Evolutionary conservation across 2,113 vertebrate species (phyloP), one percentile per base, ranked within the genome.

Genomic region (Antigone vipio): DNA sequence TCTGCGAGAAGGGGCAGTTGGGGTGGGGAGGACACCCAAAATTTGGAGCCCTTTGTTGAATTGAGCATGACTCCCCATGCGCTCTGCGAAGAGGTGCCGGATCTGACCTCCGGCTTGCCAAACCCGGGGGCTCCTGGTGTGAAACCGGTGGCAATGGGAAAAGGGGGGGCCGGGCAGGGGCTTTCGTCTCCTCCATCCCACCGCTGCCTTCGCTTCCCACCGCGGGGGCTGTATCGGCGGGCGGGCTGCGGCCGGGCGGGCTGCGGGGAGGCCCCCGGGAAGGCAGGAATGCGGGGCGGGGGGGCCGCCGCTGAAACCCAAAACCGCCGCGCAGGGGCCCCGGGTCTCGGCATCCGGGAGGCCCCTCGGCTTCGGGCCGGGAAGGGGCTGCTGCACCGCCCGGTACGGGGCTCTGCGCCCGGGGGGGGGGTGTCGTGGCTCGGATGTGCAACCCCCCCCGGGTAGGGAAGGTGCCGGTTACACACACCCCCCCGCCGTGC

Each of bases 11-110:
- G 34, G 13, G 4, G 32, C 1, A 12, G 9, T 10, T 20, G 49
- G 6, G 27, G 4, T 16, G 18, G 23, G 5, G 9, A 8, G 2
- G 22, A 26, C 11, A 29, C 22, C 24, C 34, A 7, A 53, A 45
- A 63, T 29, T 49, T 15, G 47, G 27, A 49, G 27, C 16, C 4
- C 1, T 5, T 66, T 32, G 60, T 66, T 32, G 60, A 49, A 29
- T 0, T 3, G 34, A 60, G 19, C 0, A 0, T 1, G 14, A 56
- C 16, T 30, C 8, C 23, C n/a, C 3, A 1, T 1, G 32, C 5
- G 16, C 44, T 18, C 34, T 12, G 40, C 62, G 44, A 29, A 12
- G 49, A 68, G 5, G 5, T 20, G 63, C 21, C 0, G 3, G 52
- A 26, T 75, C 32, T 0, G 2, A 29, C 27, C 15, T 13, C 55